phyloP scores from a whole-genome alignment of 2,888 invertebrate genomes.

The Leptothorax acervorum region DNA sequence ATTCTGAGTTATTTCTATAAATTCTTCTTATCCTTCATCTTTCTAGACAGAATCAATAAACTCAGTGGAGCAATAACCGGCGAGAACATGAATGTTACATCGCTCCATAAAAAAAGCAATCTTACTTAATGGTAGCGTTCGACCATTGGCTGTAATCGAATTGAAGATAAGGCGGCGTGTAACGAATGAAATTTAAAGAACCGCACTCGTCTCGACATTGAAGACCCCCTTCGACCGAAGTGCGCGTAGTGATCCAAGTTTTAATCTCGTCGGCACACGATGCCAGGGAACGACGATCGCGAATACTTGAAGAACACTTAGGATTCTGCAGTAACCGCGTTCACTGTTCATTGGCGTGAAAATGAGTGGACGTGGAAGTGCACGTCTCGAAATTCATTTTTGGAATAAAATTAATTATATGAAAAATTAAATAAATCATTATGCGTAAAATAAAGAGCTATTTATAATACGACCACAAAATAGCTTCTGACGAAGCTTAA shows the following conservation, averaged over 20 bases:
- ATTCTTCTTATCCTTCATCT: neutral
- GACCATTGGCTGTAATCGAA: conserved; percentile 59
- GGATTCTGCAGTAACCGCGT: conserved; percentile 50
- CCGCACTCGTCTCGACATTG: conserved; percentile 2
- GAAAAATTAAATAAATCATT: neutral
- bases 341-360: conserved; percentile 22
- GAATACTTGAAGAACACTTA: conserved; percentile 51
- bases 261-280: conserved; percentile 45
- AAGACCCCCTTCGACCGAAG: conserved; percentile 16
- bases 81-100: neutral
- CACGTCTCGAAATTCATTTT: neutral
- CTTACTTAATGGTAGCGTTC: conserved; percentile 22
- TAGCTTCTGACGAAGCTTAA: neutral
- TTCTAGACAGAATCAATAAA: neutral
- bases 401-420: neutral
- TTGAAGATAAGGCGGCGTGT: conserved; percentile 62
- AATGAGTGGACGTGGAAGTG: conserved; percentile 10
- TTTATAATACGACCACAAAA: neutral
- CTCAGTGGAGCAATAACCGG: neutral
- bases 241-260: conserved; percentile 56
- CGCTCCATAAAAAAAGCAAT: conserved; percentile 16
- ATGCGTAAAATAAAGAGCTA: neutral
- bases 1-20: neutral
- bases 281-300: conserved; percentile 42
- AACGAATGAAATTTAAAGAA: conserved; percentile 67